phyloP scores from a whole-genome alignment of 2,888 invertebrate species.

The Cremastinae sp. region DNA sequence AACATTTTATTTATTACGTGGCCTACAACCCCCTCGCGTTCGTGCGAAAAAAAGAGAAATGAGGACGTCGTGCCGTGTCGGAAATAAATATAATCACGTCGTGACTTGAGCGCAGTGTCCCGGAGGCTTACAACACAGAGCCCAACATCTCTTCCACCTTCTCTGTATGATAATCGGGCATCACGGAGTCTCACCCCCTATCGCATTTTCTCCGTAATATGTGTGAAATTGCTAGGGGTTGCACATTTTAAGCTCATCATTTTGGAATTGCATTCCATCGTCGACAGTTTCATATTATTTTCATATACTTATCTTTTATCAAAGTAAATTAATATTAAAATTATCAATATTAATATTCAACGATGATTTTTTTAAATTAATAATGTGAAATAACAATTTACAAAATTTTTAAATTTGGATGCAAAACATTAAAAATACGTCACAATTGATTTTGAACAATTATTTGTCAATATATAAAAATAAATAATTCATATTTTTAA shows the following conservation, averaged over 20 bases:
- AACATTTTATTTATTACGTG: conserved; percentile 48
- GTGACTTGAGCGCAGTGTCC: conserved; percentile 59
- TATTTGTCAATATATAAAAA: no score
- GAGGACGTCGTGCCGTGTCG: conserved; percentile 38
- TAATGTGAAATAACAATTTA: no score
- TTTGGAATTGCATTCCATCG: conserved; percentile 70
- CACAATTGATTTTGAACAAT: no score
- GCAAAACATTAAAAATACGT: no score
- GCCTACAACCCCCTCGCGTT: conserved; percentile 31
- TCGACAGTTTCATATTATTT: conserved; percentile 23
- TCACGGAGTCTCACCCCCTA: conserved; percentile 41
- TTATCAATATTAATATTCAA: no score
- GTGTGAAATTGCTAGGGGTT: conserved; percentile 72
- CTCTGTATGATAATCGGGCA: conserved; percentile 14
- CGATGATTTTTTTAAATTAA: no score
- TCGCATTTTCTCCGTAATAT: conserved; percentile 71
- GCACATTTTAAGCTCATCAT: conserved; percentile 71
- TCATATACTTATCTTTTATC: conserved; percentile 20
- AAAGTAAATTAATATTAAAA: not conserved
- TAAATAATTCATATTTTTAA: no score
- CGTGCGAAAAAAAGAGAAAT: conserved; percentile 26
- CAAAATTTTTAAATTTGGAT: no score
- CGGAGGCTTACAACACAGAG: conserved; percentile 42
- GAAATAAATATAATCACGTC: conserved; percentile 66
- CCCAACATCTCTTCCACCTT: conserved; percentile 20